A percentile compares a stretch with the other conserved stretches of the same genome.
Evolutionary conservation across 2,113 vertebrate genomes (phyloP).

Genomic region (Apteryx mantelli): DNA sequence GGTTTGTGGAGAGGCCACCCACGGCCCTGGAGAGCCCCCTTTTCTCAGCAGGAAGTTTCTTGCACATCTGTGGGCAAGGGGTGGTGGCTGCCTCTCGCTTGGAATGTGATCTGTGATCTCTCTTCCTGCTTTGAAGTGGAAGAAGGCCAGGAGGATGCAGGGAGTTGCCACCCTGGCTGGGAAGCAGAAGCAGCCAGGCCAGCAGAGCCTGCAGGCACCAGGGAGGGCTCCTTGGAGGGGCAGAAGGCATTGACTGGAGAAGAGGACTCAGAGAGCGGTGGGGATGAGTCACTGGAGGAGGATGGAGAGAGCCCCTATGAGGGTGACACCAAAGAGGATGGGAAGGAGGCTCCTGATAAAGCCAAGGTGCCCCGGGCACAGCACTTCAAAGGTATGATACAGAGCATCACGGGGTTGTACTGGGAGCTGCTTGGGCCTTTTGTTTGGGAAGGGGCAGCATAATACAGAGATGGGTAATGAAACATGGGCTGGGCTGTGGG

Average conservation of each 20-base stretch:
- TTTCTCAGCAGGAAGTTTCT: not conserved
- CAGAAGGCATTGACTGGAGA: not conserved
- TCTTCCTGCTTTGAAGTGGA: not conserved
- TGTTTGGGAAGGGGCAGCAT: not conserved
- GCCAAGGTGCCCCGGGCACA: not conserved
- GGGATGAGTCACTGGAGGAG: not conserved
- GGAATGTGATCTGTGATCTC: not conserved
- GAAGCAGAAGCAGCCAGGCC: constrained; percentile 9
- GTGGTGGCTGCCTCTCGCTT: not conserved
- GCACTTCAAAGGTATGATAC: constrained; percentile 65
- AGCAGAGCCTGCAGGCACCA: not conserved
- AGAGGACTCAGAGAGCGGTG: not conserved
- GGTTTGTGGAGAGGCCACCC: not conserved
- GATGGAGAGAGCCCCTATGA: not conserved
- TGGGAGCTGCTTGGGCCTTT: not conserved
- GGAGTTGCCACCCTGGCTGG: not conserved
- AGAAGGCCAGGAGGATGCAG: constrained; percentile 23
- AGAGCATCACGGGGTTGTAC: accelerated
- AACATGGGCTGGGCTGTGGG: not conserved
- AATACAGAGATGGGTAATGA: not conserved
- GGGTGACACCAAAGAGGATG: not conserved
- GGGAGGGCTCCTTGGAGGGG: not conserved
- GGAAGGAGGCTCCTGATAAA: constrained; percentile 18
- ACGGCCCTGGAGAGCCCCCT: no score
- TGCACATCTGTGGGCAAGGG: not conserved